A percentile compares a stretch with the other conserved stretches of the same genome.
Conservation (phyloP, 2,888 invertebrate genomes). For the Anaspis maculata region DNA sequence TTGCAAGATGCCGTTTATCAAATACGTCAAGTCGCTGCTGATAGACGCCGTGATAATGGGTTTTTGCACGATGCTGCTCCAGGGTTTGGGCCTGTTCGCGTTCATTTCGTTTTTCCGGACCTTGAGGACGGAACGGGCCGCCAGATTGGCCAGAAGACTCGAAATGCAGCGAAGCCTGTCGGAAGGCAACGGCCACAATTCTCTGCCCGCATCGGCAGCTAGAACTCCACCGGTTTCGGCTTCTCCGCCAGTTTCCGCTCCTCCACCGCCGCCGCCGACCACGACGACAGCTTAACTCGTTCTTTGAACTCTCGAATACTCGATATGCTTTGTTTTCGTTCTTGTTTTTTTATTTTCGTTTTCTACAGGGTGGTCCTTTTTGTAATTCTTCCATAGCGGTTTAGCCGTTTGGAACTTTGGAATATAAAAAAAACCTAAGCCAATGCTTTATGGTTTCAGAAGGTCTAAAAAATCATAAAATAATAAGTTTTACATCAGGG, state of each 20-base stretch:
- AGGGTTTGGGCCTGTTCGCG: slow-evolving; percentile 50
- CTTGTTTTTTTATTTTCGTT: too few relatives aligned
- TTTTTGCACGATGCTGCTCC: slow-evolving; percentile 46
- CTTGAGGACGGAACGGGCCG: slow-evolving; percentile 48
- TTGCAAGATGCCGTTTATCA: slow-evolving; percentile 50
- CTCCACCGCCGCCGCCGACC: slow-evolving; percentile 2
- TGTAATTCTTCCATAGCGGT: too few relatives aligned
- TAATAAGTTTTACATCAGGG: too few relatives aligned
- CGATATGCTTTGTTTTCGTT: too few relatives aligned
- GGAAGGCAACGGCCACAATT: slow-evolving; percentile 5
- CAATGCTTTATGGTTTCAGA: too few relatives aligned
- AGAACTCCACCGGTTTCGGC: too few relatives aligned
- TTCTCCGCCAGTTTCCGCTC: slow-evolving; percentile 4
- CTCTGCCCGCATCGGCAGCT: slow-evolving; percentile 2
- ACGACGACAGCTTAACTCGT: too few relatives aligned
- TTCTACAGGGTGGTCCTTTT: too few relatives aligned
- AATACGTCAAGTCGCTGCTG: slow-evolving; percentile 48
- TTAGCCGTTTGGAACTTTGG: too few relatives aligned
- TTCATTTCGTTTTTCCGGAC: slow-evolving; percentile 52
- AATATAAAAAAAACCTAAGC: too few relatives aligned
- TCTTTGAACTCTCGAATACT: too few relatives aligned
- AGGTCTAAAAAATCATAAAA: too few relatives aligned
- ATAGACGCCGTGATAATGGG: slow-evolving; percentile 50
- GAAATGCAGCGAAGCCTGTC: slow-evolving; percentile 20
- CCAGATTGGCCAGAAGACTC: slow-evolving; percentile 22